phyloP scores from a whole-genome alignment of 2,113 vertebrate species.

The Lipophrys pholis region DNA sequence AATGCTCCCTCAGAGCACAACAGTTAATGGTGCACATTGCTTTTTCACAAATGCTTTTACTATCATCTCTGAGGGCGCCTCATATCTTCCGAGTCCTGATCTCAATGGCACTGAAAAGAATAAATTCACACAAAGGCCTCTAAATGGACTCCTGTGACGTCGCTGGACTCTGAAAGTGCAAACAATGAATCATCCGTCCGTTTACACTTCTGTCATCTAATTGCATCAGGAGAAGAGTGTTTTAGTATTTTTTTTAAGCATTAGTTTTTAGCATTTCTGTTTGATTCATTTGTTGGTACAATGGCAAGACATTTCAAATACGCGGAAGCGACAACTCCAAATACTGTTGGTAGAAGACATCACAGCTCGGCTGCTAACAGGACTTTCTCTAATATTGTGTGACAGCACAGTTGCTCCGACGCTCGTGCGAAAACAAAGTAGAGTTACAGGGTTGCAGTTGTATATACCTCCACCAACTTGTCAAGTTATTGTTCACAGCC shows the following conservation, averaged over 20 bases:
- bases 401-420: neutral
- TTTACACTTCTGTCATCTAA: neutral
- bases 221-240: neutral
- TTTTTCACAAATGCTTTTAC: constrained; percentile 56
- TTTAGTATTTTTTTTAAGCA: too few relatives aligned
- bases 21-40: constrained; percentile 44
- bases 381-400: neutral
- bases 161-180: neutral
- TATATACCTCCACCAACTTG: too few relatives aligned
- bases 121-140: neutral
- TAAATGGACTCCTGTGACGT: neutral
- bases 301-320: neutral
- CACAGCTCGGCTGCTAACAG: neutral
- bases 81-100: constrained; percentile 7
- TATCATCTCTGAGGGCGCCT: constrained; percentile 33
- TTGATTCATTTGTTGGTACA: neutral
- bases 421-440: neutral
- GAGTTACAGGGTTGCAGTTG: too few relatives aligned
- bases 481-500: too few relatives aligned
- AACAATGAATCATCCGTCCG: too few relatives aligned
- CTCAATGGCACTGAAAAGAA: constrained; percentile 11
- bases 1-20: constrained; percentile 35
- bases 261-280: neutral
- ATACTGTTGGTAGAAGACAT: neutral
- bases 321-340: neutral